phyloP scores from a whole-genome alignment of 1,140 invertebrate species.

The Lanistes nyassanus region DNA sequence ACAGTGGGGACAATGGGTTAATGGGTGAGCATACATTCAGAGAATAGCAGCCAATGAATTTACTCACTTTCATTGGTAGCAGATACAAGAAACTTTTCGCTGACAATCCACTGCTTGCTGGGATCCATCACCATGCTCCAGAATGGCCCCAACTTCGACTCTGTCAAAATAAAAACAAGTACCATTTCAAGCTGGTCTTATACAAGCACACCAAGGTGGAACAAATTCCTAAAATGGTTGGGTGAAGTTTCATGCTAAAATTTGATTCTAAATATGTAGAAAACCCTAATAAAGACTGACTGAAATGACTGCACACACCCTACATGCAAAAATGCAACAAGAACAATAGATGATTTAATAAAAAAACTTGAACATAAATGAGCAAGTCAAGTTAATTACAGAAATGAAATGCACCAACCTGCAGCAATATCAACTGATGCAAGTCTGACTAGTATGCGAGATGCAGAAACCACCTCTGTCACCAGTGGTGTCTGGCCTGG shows the following conservation, averaged over 20 bases:
- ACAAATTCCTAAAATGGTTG: no score
- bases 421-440: constrained; percentile 68
- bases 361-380: no score
- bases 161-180: constrained; percentile 59
- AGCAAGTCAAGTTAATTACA: no score
- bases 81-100: constrained; percentile 80
- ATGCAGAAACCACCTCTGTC: constrained; percentile 82
- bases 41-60: no score
- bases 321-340: background rate
- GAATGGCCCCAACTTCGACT: constrained; percentile 71
- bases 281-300: no score
- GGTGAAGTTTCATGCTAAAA: no score
- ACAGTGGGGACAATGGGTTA: no score
- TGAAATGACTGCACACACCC: no score
- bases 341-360: background rate
- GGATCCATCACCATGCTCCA: constrained; percentile 79
- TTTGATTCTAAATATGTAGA: no score
- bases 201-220: no score
- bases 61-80: constrained; percentile 76
- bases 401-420: constrained; percentile 44
- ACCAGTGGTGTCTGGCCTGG: constrained; percentile 73
- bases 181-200: constrained; percentile 4
- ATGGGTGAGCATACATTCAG: no score
- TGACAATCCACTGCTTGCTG: constrained; percentile 75
- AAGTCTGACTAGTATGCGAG: constrained; percentile 78